Evolutionary conservation across 2,113 vertebrate species (phyloP).

Genomic region (Peromyscus maniculatus): DNA sequence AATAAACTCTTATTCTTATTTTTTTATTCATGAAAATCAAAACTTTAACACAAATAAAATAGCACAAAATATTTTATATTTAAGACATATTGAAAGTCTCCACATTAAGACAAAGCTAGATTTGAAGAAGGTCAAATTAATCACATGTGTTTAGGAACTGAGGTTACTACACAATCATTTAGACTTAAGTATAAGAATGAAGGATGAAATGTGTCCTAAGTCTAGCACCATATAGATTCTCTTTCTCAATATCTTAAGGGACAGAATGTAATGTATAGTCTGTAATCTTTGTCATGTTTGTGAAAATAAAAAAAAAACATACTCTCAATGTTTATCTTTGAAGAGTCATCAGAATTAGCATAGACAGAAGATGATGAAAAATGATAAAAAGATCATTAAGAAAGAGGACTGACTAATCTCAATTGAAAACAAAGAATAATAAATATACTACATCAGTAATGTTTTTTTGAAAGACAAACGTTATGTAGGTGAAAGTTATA

Average conservation of each 20-base stretch:
- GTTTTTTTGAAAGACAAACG: neutral
- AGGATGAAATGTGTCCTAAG: constrained; percentile 17
- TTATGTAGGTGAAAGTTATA: neutral
- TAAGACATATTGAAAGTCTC: neutral
- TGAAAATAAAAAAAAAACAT: neutral
- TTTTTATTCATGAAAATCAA: neutral
- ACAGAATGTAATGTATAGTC: constrained; percentile 7
- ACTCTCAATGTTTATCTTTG: constrained; percentile 4
- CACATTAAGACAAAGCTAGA: neutral
- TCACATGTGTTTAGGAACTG: neutral
- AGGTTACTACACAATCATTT: neutral
- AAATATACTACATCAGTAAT: neutral
- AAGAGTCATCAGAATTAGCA: constrained; percentile 13
- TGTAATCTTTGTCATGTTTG: neutral
- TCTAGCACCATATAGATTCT: neutral
- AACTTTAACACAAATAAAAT: constrained; percentile 15
- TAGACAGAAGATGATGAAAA: constrained; percentile 10
- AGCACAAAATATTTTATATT: neutral
- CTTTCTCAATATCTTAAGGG: neutral
- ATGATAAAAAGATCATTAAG: constrained; percentile 29
- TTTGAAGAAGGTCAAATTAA: neutral
- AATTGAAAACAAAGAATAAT: constrained; percentile 17
- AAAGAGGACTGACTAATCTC: neutral
- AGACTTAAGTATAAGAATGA: neutral
- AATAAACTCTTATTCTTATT: neutral